These are phyloP conservation scores for Metopia argyrocephala DNA, from an alignment of 2,888 invertebrate genomes.

Conservation along the genomic window DNA sequence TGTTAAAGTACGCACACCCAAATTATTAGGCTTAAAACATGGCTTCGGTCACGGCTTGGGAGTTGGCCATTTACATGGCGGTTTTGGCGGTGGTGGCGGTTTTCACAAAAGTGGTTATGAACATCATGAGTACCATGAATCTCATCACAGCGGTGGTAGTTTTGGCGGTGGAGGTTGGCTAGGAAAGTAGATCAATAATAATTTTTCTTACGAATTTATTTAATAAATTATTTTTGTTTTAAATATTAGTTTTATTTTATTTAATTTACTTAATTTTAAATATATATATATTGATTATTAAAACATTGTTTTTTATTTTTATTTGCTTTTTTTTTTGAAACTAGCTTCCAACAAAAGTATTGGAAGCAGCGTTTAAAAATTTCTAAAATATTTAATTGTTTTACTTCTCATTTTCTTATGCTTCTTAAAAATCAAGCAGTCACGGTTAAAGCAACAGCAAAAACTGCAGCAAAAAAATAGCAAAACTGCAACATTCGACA, in stretches of 20 bases:
- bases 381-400: too few relatives aligned
- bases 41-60: conserved; percentile 64
- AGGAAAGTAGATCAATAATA: conserved; percentile 68
- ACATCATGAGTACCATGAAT: conserved; percentile 67
- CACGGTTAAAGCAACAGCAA: too few relatives aligned
- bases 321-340: too few relatives aligned
- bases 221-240: conserved; percentile 32
- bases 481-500: too few relatives aligned
- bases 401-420: too few relatives aligned
- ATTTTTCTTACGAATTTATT: conserved; percentile 14
- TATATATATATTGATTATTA: background rate
- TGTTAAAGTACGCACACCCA: conserved; percentile 70
- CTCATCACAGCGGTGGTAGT: conserved; percentile 66
- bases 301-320: too few relatives aligned
- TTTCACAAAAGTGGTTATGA: conserved; percentile 65
- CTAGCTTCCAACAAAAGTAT: too few relatives aligned
- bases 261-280: background rate
- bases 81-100: conserved; percentile 54
- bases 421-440: too few relatives aligned
- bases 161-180: conserved; percentile 70
- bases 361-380: too few relatives aligned
- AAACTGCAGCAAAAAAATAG: too few relatives aligned
- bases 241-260: conserved; percentile 1
- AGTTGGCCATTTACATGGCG: conserved; percentile 49
- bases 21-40: conserved; percentile 71